Base-by-base conservation (phyloP, 1,140 invertebrate genomes). In the Drosophila pectinifera region DNA sequence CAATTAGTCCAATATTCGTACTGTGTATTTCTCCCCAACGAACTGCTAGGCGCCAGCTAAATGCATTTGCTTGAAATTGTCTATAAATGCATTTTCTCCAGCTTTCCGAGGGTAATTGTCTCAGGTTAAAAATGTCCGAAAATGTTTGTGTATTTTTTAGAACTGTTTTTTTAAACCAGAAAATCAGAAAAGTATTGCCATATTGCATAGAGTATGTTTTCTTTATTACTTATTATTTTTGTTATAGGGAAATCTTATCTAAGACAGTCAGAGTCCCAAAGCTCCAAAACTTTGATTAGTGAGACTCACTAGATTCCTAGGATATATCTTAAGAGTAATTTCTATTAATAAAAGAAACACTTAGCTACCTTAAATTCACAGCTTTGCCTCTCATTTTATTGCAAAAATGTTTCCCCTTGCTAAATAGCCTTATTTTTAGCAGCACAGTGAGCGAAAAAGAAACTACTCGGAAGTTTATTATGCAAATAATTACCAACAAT, bases 1-100 rank as follows among this genome's bases (percentile, higher is more conserved):
- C 54, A 70, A 73, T 68, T 68, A 68, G 58, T 24, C 42, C 54
- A 8, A 16, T 14, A 14, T 18, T 18, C 43, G 31, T 49, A n/a
- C 22, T 58, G 0, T 39, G 3, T 4, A 13, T 36, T 31, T 46
- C 16, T 10, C 8, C 5, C 36, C 20, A 34, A 18, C 34, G 39
- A 45, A 34, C 14, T 42, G 42, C 18, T 11, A 45, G 56, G 31
- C 38, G 20, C 46, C 26, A 20, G 4, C 20, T 34, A 53, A 54
- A 56, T 36, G 31, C 28, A 45, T 46, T 38, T 5, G 2, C 13
- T 24, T n/a, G 4, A 24, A n/a, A 38, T 0, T n/a, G 14, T 31
- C 5, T 3, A 1, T 0, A 26, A 26, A 26, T 46, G 8, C 22
- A 46, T 3, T 45, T 38, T 38, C 11, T 2, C 0, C 26, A 18